These are phyloP conservation scores for Tuta absoluta DNA, from an alignment of 2,888 invertebrate species.

Conservation along the genomic window DNA sequence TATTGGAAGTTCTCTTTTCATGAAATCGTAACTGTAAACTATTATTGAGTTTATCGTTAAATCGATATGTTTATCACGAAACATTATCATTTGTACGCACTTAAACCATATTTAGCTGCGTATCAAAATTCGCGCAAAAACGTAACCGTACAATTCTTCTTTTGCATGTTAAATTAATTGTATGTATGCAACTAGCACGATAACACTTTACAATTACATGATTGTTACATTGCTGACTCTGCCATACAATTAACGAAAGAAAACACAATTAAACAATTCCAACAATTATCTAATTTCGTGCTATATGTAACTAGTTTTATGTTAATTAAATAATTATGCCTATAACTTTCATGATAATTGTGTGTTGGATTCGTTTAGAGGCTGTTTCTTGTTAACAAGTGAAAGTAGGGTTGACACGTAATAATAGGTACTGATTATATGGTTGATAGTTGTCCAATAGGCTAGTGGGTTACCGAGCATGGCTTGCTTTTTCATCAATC, in stretches of 20 bases:
- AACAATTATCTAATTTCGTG: conserved; percentile 14
- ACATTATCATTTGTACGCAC: background rate
- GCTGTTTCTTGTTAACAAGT: conserved; percentile 29
- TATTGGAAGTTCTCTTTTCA: no score
- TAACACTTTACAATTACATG: background rate
- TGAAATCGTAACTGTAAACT: no score
- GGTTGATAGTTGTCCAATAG: no score
- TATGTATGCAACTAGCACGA: conserved; percentile 8
- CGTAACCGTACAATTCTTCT: background rate
- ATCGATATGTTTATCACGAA: background rate
- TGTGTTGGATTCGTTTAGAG: conserved; percentile 22
- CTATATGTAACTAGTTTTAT: background rate
- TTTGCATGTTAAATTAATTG: background rate
- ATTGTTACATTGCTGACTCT: conserved; percentile 26
- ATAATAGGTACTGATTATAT: no score
- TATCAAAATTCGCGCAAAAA: background rate
- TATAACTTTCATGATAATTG: conserved; percentile 42
- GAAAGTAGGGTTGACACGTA: conserved; percentile 33
- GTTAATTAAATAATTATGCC: conserved; percentile 41
- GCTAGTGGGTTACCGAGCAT: no score
- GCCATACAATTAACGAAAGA: conserved; percentile 26
- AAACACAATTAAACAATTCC: conserved; percentile 29
- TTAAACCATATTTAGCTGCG: background rate
- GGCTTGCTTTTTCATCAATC: no score
- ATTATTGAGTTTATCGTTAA: no score